Base-by-base conservation (phyloP, 1,140 invertebrate genomes). In the Dendroctonus ponderosae region DNA sequence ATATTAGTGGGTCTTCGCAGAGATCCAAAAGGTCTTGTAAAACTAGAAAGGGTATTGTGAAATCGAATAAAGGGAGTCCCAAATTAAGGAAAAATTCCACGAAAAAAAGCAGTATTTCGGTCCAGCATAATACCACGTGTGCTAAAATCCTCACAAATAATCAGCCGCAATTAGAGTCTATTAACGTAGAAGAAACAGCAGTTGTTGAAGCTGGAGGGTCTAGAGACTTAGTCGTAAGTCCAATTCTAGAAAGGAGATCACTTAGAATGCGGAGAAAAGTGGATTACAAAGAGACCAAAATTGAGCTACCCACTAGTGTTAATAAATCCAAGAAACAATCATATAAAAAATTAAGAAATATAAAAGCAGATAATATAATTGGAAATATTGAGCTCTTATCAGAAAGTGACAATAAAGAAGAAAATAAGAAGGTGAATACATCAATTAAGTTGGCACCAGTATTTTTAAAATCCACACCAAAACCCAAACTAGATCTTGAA, bases 381-480 rank as follows among this genome's bases (percentile, higher is more conserved):
- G 42, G 59, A 42, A 50, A 66, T 58, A 51, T 69, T 56, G 14
- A 62, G 26, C 12, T 67, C 51, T 63, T 39, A 15, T 69, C 67
- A 46, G 62, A 69, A 41, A 63, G 59, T 64, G 67, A 67, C 5
- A 6, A 12, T 58, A 53, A 70, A 9, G 58, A 40, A 57, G 61
- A 37, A 43, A 64, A 48, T 5, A 69, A 69, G 42, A 12, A 40
- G 42, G 71, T 77, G 15, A 84, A 82, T 2, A 15, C 5, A 52
- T 4, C 8, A 46, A 46, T 11, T 46, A 61, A 61, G 74, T 72
- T 87, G 46, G 85, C 86, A 7, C 85, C 86, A n/a, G 78, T 87
- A n/a, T 87, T 87, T 76, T 64, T 80, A 5, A 79, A 78, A 52
- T 59, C 71, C n/a, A 73, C 74, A 43, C 71, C 81, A 8, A 87